phyloP scores from a whole-genome alignment of 2,888 invertebrate genomes.

The Campoplex nolae region DNA sequence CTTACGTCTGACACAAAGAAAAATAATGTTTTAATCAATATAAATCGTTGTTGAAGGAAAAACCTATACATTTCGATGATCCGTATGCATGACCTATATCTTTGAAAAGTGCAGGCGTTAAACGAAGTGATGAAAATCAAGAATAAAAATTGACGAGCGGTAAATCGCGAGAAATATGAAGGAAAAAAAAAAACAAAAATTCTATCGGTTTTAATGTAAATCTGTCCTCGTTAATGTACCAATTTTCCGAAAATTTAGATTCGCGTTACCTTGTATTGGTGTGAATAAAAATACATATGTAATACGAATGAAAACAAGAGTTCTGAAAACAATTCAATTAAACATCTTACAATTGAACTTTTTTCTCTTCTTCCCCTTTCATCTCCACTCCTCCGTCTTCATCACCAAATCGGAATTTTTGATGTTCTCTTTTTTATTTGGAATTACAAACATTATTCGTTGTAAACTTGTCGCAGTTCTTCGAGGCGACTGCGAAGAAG shows the following conservation, averaged over 20 bases:
- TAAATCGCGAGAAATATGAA: conserved; percentile 23
- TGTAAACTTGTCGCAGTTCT: conserved; percentile 41
- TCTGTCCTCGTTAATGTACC: conserved; percentile 67
- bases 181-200: conserved; percentile 42
- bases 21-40: conserved; percentile 43
- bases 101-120: conserved; percentile 3
- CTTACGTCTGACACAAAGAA: conserved; percentile 35
- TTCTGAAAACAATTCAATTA: conserved; percentile 11
- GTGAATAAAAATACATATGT: conserved; percentile 68
- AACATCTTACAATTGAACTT: background rate
- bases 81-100: background rate
- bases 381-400: background rate
- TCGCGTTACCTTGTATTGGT: conserved; percentile 69
- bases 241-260: conserved; percentile 65
- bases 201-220: conserved; percentile 60
- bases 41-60: conserved; percentile 39
- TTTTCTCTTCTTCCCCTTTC: background rate
- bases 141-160: conserved; percentile 40
- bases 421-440: conserved; percentile 16
- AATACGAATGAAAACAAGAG: conserved; percentile 51
- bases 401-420: background rate
- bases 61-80: background rate
- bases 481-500: conserved; percentile 55
- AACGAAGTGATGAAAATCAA: conserved; percentile 9
- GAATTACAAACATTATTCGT: conserved; percentile 16